phyloP scores from a whole-genome alignment of 2,113 vertebrate species.

The Polyodon spathula region DNA sequence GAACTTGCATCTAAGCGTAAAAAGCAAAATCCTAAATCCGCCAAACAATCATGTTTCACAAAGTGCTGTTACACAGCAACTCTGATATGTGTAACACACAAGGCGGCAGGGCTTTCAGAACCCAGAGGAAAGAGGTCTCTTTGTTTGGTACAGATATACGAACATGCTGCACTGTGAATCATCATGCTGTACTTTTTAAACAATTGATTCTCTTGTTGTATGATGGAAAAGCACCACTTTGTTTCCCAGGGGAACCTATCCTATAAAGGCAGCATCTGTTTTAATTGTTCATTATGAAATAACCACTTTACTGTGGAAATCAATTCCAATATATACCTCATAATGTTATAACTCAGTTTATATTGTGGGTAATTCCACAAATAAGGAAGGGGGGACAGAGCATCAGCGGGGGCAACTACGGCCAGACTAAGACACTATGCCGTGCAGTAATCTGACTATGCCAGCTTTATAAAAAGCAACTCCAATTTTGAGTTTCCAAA shows the following conservation, averaged over 20 bases:
- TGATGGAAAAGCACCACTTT: background rate
- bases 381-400: no score
- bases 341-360: no score
- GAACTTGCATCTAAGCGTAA: background rate
- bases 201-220: background rate
- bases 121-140: background rate
- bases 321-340: no score
- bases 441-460: no score
- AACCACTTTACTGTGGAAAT: no score
- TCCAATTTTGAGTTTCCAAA: no score
- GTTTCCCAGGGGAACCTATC: background rate
- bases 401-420: no score
- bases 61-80: background rate
- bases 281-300: no score
- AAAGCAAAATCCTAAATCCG: background rate
- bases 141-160: background rate
- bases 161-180: background rate
- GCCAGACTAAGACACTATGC: no score
- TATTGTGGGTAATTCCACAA: no score
- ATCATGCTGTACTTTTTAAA: background rate
- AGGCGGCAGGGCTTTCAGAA: background rate
- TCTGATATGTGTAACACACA: background rate
- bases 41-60: background rate
- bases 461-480: no score
- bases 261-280: background rate